Evolutionary conservation across 1,140 invertebrate genomes (phyloP).

Genomic region (Tetragnatha versicolor): DNA sequence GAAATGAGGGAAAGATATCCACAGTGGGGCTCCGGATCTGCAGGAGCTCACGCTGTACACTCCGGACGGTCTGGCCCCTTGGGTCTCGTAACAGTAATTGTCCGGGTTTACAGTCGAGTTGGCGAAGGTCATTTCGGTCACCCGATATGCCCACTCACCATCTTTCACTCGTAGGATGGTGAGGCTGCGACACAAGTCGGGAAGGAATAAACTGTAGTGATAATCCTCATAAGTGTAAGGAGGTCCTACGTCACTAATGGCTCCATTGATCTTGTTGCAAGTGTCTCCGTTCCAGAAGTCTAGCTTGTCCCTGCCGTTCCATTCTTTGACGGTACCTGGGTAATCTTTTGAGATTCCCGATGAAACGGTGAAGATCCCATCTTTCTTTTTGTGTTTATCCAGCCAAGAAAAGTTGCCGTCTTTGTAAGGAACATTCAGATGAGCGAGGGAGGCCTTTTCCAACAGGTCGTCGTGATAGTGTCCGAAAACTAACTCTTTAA

Average conservation of each 20-base stretch:
- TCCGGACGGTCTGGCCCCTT: slow-evolving; percentile 6
- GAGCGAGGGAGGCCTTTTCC: slow-evolving; percentile 54
- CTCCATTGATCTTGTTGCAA: slow-evolving; percentile 57
- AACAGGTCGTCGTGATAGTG: slow-evolving; percentile 67
- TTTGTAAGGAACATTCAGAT: slow-evolving; percentile 52
- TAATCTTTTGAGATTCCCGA: slow-evolving; percentile 64
- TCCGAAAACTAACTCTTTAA: slow-evolving; percentile 84
- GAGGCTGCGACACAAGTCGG: slow-evolving; percentile 13
- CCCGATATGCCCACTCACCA: neutral
- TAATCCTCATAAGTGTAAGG: neutral
- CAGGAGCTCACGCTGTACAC: slow-evolving; percentile 32
- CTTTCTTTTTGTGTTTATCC: slow-evolving; percentile 65
- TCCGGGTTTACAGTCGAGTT: slow-evolving; percentile 1
- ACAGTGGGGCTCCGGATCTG: slow-evolving; percentile 67
- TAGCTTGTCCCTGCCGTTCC: slow-evolving; percentile 69
- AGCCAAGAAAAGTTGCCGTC: slow-evolving; percentile 54
- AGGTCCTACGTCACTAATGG: slow-evolving; percentile 40
- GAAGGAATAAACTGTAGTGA: slow-evolving; percentile 25
- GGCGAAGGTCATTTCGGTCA: neutral
- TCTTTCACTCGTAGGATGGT: neutral
- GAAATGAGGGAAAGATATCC: slow-evolving; percentile 82
- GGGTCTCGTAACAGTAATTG: slow-evolving; percentile 27
- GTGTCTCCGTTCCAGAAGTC: slow-evolving; percentile 45
- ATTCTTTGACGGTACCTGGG: slow-evolving; percentile 64
- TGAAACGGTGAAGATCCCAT: slow-evolving; percentile 65